Conservation (phyloP, 2,113 vertebrate genomes). For the Istiophorus platypterus region DNA sequence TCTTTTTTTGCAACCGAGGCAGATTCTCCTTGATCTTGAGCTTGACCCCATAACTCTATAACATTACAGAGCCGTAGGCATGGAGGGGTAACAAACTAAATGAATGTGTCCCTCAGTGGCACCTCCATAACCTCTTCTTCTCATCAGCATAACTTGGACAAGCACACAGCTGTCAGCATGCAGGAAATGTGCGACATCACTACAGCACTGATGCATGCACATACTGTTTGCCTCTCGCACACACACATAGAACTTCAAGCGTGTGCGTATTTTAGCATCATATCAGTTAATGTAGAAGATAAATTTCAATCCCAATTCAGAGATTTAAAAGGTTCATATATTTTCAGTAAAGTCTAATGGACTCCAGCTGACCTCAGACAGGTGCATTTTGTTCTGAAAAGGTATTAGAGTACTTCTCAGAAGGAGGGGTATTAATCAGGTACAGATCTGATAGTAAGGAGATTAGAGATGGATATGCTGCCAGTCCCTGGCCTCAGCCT, state of each 20-base stretch:
- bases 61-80: conserved; percentile 61
- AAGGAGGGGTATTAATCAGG: conserved; percentile 81
- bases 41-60: conserved; percentile 76
- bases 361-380: conserved; percentile 57
- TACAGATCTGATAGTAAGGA: conserved; percentile 84
- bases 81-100: conserved; percentile 66
- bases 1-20: conserved; percentile 73
- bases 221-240: background rate
- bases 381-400: conserved; percentile 68
- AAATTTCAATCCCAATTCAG: conserved; percentile 11
- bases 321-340: conserved; percentile 17
- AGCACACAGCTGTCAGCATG: conserved; percentile 60
- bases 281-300: conserved; percentile 22
- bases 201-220: background rate
- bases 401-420: conserved; percentile 75
- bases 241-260: background rate
- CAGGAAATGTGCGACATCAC: conserved; percentile 34
- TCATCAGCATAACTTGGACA: conserved; percentile 76
- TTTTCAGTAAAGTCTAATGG: conserved; percentile 26
- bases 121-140: conserved; percentile 65
- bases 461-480: conserved; percentile 80
- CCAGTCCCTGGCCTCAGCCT: conserved; percentile 66
- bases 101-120: conserved; percentile 66
- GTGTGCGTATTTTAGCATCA: background rate
- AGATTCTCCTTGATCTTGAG: conserved; percentile 82